These are phyloP conservation scores for Potamilus streckersoni DNA, from an alignment of 1,140 invertebrate genomes.

Conservation along the genomic window DNA sequence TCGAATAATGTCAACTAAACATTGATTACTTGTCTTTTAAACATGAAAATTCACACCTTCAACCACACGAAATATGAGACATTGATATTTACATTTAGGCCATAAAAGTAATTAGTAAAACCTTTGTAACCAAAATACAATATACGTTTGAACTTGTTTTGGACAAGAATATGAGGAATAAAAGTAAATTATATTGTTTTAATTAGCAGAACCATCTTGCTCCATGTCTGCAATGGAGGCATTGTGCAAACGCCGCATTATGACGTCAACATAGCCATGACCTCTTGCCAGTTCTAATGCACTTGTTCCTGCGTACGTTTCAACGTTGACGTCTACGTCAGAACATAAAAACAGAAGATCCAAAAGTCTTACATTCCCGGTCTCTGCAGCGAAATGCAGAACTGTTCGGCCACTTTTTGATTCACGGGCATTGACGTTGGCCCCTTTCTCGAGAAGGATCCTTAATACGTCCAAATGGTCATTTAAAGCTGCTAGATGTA, in stretches of 20 bases:
- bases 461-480: conserved; percentile 6
- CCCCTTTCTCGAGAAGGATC: conserved; percentile 26
- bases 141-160: too few relatives aligned
- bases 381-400: conserved; percentile 37
- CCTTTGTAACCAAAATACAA: too few relatives aligned
- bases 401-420: conserved; percentile 39
- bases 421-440: conserved; percentile 76
- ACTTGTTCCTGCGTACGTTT: conserved; percentile 25
- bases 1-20: too few relatives aligned
- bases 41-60: too few relatives aligned
- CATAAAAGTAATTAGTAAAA: too few relatives aligned
- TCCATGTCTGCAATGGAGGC: too few relatives aligned
- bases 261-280: conserved; percentile 11
- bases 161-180: too few relatives aligned
- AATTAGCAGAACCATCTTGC: too few relatives aligned
- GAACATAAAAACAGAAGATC: conserved; percentile 9
- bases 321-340: conserved; percentile 17
- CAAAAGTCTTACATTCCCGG: conserved; percentile 19
- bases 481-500: conserved; percentile 30
- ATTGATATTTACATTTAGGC: too few relatives aligned
- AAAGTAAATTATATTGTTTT: too few relatives aligned
- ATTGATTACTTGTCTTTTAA: too few relatives aligned
- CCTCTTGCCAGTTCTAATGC: conserved; percentile 28
- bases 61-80: too few relatives aligned
- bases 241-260: neutral